Evolutionary conservation across 2,888 invertebrate genomes (phyloP), one percentile per base, ranked within the genome.

Genomic region (Clostera curtula): DNA sequence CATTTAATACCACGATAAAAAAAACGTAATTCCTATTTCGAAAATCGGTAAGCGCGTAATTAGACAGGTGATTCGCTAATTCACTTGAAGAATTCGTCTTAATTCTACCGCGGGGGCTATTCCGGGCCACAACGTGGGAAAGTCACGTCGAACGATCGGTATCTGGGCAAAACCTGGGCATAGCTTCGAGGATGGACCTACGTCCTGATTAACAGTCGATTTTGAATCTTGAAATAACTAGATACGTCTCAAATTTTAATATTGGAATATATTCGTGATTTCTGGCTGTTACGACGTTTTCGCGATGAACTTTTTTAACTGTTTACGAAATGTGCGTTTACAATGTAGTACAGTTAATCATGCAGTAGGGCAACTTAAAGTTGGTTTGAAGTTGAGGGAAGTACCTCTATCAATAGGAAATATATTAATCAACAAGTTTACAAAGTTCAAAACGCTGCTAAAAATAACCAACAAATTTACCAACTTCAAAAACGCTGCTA

Each of bases 31-130:
- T 60, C 61, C 60, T 43, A 59, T 58, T 67, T 65, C 54, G 39
- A 61, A 56, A 64, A 65, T 63, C 58, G 52, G 50, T 56, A 49
- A 52, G 50, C 54, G 52, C 54, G 66, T 75, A 80, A 80, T 80
- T 79, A 77, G 79, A 76, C 80, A 80, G 80, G 79, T 79, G 79
- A 80, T 76, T 75, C 75, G 74, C 71, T 82, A 79, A 82, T 82
- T 77, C 75, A 61, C 51, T 62, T 62, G 66, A 68, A 63, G 82
- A 76, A 79, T 79, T 59, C 71, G 66, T 62, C 68, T 69, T 66
- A 63, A 67, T 68, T 64, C 65, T 51, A 52, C 54, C 43, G 55
- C 55, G 52, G 47, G 58, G 44, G 55, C 58, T 58, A 58, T 59
- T 58, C 58, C 48, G 53, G 50, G 38, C 39, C 40, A 48, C 57